Evolutionary conservation across 2,888 invertebrate genomes (phyloP).

Genomic region (Limnephilus rhombicus): DNA sequence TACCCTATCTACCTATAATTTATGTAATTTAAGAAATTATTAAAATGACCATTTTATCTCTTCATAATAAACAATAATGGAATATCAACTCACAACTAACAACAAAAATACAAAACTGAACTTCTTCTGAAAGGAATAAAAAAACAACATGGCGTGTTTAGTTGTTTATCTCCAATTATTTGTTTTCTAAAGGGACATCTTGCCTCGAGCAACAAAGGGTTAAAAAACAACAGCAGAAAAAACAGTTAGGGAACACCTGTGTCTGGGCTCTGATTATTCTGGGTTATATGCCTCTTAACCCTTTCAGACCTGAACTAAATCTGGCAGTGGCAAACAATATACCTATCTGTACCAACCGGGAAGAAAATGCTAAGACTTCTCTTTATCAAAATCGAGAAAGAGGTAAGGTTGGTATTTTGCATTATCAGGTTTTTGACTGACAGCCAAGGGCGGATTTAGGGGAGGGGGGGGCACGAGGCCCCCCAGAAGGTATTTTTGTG

Average conservation of each 20-base stretch:
- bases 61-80: neutral
- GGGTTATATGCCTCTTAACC: neutral
- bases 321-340: no score
- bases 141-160: neutral
- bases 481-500: no score
- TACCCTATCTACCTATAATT: no score
- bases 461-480: no score
- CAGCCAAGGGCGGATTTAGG: no score
- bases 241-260: neutral
- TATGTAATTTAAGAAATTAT: no score
- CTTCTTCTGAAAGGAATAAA: neutral
- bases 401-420: no score
- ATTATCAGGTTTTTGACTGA: no score
- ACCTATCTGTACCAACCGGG: no score
- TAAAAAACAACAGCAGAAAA: conserved; percentile 1
- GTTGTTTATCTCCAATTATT: conserved; percentile 11
- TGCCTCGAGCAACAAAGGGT: neutral
- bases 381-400: no score
- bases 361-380: no score
- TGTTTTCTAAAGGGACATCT: conserved; percentile 9
- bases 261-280: neutral
- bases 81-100: neutral
- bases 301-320: neutral
- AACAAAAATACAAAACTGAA: neutral
- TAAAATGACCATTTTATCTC: neutral